These are phyloP conservation scores for Brachypalpus laphriformis DNA, from an alignment of 2,888 invertebrate genomes.

Conservation along the genomic window DNA sequence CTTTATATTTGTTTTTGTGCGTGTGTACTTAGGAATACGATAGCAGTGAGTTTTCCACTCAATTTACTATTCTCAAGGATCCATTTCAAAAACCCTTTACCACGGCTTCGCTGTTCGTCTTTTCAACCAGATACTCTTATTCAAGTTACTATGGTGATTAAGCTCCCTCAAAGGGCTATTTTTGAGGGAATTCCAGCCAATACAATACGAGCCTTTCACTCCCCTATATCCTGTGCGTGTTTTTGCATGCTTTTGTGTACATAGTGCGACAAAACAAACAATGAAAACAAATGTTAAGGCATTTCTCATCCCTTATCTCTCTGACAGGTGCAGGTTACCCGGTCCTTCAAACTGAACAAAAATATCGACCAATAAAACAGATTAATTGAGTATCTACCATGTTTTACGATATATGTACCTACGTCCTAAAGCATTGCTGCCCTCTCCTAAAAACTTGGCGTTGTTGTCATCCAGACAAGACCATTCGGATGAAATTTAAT, in stretches of 20 bases:
- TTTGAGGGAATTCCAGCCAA: constrained; percentile 8
- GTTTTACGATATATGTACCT: neutral
- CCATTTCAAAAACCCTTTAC: constrained; percentile 11
- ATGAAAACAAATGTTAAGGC: constrained; percentile 5
- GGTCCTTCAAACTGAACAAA: neutral
- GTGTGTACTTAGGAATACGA: constrained; percentile 1
- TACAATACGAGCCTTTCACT: constrained; percentile 7
- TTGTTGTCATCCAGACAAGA: too few species aligned
- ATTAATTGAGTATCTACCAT: constrained; percentile 4
- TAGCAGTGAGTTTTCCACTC: constrained; percentile 27
- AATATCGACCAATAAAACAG: constrained; percentile 3
- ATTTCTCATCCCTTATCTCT: neutral
- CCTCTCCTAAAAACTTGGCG: neutral
- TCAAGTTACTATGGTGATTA: constrained; percentile 42
- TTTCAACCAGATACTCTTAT: constrained; percentile 21
- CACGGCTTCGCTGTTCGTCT: constrained; percentile 12
- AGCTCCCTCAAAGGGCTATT: neutral
- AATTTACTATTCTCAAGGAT: constrained; percentile 24
- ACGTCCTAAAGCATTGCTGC: neutral
- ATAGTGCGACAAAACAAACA: neutral
- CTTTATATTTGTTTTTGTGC: neutral
- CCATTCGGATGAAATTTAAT: neutral
- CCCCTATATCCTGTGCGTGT: neutral
- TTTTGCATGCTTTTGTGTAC: neutral
- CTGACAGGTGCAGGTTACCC: neutral